Percentiles rank a stretch among this genome's conserved stretches.
phyloP scores from a whole-genome alignment of 2,113 vertebrate genomes.

The Cebus imitator region DNA sequence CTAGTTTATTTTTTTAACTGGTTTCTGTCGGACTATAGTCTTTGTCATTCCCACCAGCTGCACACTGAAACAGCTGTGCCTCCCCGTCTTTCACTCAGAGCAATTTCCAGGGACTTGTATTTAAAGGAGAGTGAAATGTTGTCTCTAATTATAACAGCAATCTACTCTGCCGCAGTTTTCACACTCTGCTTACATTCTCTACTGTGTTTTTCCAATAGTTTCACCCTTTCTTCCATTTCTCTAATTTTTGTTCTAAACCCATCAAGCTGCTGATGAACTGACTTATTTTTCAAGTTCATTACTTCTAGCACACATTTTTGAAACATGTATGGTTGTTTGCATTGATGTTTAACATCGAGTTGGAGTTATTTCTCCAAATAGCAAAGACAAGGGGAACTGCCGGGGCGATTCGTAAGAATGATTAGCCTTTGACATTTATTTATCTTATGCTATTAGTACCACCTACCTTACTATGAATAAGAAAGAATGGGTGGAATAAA shows the following conservation, averaged over 20 bases:
- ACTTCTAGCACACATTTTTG: neutral
- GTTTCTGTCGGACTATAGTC: neutral
- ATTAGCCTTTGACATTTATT: too few relatives aligned
- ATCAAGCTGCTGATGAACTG: slow-evolving; percentile 38
- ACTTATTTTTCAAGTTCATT: slow-evolving; percentile 20
- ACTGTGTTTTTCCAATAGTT: slow-evolving; percentile 54
- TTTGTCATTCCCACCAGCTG: slow-evolving; percentile 16
- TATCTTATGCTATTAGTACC: too few relatives aligned
- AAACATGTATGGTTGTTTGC: neutral
- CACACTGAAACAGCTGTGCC: neutral
- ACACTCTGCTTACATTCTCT: slow-evolving; percentile 45
- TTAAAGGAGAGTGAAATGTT: slow-evolving; percentile 65
- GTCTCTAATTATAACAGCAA: slow-evolving; percentile 59
- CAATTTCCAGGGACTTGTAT: slow-evolving; percentile 45
- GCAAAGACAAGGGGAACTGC: neutral
- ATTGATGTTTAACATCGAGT: neutral
- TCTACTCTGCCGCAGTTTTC: slow-evolving; percentile 36
- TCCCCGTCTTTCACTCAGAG: slow-evolving; percentile 8
- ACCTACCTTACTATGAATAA: neutral
- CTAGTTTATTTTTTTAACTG: neutral
- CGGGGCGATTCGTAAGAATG: neutral
- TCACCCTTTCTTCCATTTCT: slow-evolving; percentile 55
- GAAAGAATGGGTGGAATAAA: neutral
- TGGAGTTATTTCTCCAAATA: neutral
- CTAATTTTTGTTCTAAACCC: slow-evolving; percentile 56